A percentile compares a stretch with the other conserved stretches of the same genome.
phyloP scores from a whole-genome alignment of 2,888 invertebrate genomes.

The Sesia bembeciformis region DNA sequence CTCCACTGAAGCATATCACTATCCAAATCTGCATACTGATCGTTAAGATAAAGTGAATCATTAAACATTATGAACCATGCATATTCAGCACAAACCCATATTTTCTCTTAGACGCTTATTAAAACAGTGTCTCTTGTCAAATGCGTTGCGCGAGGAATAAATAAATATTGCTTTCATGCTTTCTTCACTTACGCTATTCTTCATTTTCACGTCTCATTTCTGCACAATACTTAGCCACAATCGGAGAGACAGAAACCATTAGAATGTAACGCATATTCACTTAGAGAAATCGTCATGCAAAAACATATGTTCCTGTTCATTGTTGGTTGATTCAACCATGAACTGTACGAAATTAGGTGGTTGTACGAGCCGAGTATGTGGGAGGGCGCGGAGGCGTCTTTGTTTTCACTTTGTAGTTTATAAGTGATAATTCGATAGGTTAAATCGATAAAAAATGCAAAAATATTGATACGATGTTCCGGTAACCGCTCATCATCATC shows the following conservation, averaged over 20 bases:
- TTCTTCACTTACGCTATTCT: not conserved
- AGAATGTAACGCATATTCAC: constrained; percentile 1
- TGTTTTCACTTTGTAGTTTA: constrained; percentile 37
- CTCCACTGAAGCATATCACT: no score
- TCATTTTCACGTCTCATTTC: not conserved
- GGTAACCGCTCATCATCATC: constrained; percentile 2
- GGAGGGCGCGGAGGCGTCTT: constrained; percentile 35
- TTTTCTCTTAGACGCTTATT: not conserved
- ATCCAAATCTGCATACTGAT: not conserved
- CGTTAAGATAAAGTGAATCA: not conserved
- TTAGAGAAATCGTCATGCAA: constrained; percentile 20
- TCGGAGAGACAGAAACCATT: not conserved
- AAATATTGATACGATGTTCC: not conserved
- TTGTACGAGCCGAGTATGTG: constrained; percentile 14
- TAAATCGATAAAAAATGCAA: constrained; percentile 3
- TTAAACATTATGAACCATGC: not conserved
- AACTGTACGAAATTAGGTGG: constrained; percentile 8
- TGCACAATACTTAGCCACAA: not conserved
- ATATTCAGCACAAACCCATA: not conserved
- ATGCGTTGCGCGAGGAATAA: not conserved
- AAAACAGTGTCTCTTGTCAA: not conserved
- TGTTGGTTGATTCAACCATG: constrained; percentile 2
- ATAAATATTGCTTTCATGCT: not conserved
- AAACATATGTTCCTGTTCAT: constrained; percentile 4
- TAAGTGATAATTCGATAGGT: constrained; percentile 16